Evolutionary conservation across 2,797 vertebrate species (phyloP).

Genomic region (Morelia viridis): DNA sequence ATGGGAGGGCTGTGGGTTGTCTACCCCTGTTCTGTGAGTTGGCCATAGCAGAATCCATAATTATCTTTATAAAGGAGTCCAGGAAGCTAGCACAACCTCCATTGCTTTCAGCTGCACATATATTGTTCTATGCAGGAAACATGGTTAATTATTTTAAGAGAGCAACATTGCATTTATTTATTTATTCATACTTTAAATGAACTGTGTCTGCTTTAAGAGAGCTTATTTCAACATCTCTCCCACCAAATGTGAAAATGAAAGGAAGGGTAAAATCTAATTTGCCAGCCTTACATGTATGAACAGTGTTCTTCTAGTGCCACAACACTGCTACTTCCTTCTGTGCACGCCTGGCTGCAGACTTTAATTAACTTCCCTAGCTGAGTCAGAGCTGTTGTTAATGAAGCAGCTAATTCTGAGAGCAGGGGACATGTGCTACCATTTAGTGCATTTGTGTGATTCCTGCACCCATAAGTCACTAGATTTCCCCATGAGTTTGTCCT

Average conservation of each 20-base stretch:
- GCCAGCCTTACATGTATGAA: slow-evolving; percentile 20
- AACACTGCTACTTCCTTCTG: slow-evolving; percentile 23
- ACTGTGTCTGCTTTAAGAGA: neutral
- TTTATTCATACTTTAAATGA: neutral
- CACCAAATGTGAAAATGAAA: slow-evolving; percentile 12
- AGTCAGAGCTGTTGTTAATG: slow-evolving; percentile 60
- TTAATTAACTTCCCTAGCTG: slow-evolving; percentile 70
- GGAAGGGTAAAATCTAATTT: slow-evolving; percentile 26
- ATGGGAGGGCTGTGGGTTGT: neutral
- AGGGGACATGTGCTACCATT: slow-evolving; percentile 49
- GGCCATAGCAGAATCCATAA: neutral
- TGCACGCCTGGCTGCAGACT: slow-evolving; percentile 49
- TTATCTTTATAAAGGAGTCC: neutral
- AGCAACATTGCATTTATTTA: neutral
- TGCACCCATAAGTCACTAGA: neutral
- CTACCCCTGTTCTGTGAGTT: neutral
- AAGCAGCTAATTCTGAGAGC: slow-evolving; percentile 62
- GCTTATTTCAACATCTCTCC: neutral
- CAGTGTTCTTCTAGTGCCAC: accelerated
- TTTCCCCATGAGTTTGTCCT: slow-evolving; percentile 29
- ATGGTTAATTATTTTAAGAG: neutral
- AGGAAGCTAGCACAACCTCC: too few species aligned
- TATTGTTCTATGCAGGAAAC: too few species aligned
- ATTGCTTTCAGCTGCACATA: neutral
- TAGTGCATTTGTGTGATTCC: slow-evolving; percentile 33